Evolutionary conservation across 2,888 invertebrate species (phyloP), one percentile per base, ranked within the genome.

Genomic region (Synergus umbraculus): DNA sequence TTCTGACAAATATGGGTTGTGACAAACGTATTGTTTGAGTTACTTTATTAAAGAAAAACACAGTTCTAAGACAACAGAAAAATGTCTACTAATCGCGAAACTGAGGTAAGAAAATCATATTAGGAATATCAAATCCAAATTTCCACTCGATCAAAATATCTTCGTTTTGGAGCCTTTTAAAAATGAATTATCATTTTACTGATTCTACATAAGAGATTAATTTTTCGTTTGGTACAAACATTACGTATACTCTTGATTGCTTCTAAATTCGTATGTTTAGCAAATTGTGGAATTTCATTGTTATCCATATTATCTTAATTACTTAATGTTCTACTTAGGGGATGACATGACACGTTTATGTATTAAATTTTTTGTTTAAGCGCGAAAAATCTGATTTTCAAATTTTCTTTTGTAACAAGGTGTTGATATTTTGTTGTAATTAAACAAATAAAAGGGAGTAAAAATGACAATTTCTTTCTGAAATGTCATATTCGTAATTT

Each of bases 11-110:
- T 69, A 15, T 69, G 4, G 0, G 49, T 4, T 37, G 2, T 15
- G 15, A 49, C 29, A 69, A 49, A 3, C 10, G 15, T n/a, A 29
- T 2, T 69, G 13, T 29, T 15, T 49, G 4, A 69, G 15, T 44
- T 0, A n/a, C 43, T 37, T 63, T 15, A 37, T 60, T 78, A 10
- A 37, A 60, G 64, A 73, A 54, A 63, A 63, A 78, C n/a, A 43
- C 8, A 63, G 13, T 64, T 49, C 12, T 18, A 76, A 78, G 79
- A 58, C 12, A 79, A 58, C 49, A 43, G 37, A 69, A 64, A 49
- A 81, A 83, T 82, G 81, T 58, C 80, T 64, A 58, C 77, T 63
- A 67, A 66, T 60, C 79, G 66, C n/a, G 78, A 79, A 77, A 77
- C 29, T 12, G 78, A 80, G 76, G 83, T 81, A 65, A 79, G 79